Evolutionary conservation across 30 jellyfish, hydroid and myxozoan species (phyloP).

Genomic region (Hydractinia symbiolongicarpus): DNA sequence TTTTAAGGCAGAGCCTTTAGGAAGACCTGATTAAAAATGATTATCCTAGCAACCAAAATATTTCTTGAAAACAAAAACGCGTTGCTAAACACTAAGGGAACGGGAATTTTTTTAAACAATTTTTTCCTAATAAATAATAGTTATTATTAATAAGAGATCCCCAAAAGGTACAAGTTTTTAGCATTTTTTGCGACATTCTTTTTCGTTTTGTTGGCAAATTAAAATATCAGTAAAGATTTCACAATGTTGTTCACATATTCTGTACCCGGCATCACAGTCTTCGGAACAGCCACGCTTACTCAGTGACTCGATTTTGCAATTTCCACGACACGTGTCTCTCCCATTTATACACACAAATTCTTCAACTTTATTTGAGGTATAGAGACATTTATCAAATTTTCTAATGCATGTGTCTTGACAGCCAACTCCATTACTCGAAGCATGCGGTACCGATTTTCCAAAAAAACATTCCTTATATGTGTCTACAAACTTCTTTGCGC

Average conservation of each 20-base stretch:
- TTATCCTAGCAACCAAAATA: too few relatives aligned
- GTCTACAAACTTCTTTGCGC: background rate
- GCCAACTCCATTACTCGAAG: background rate
- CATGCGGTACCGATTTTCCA: background rate
- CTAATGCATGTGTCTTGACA: background rate
- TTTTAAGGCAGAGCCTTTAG: too few relatives aligned
- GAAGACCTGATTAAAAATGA: too few relatives aligned
- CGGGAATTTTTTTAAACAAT: too few relatives aligned
- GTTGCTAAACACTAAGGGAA: too few relatives aligned
- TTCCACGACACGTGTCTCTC: background rate
- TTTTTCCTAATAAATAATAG: too few relatives aligned
- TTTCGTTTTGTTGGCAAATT: background rate
- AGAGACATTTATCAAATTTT: background rate
- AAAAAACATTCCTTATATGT: background rate
- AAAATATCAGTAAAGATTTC: background rate
- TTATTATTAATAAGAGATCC: too few relatives aligned
- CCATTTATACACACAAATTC: background rate
- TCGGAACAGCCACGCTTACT: too few relatives aligned
- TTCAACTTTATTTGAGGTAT: background rate
- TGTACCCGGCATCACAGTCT: conserved; percentile 2
- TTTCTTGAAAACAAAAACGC: too few relatives aligned
- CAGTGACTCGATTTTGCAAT: background rate
- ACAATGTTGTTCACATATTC: background rate
- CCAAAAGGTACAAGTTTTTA: too few relatives aligned
- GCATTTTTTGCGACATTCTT: background rate